These are phyloP conservation scores for Electrona antarctica DNA, from an alignment of 2,113 vertebrate species.

Conservation along the genomic window DNA sequence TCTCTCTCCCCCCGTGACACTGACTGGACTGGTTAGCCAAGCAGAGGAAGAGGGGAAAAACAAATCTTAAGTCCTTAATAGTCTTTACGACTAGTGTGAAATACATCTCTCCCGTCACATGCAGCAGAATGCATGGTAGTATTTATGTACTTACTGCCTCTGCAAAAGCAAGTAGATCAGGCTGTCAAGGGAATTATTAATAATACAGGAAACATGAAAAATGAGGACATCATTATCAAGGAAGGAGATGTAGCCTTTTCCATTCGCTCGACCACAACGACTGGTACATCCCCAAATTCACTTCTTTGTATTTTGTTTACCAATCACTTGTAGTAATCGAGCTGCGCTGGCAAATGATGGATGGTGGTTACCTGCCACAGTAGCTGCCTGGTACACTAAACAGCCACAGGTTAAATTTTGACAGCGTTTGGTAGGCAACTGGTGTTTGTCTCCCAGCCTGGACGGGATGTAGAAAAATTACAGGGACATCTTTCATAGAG, in stretches of 20 bases:
- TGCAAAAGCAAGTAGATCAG: constrained; percentile 32
- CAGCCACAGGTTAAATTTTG: no score
- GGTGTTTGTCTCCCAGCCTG: no score
- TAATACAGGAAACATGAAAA: constrained; percentile 5
- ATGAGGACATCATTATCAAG: constrained; percentile 8
- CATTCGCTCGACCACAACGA: no score
- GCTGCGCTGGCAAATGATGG: no score
- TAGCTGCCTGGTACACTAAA: no score
- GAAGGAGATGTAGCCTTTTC: no score
- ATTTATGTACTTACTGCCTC: constrained; percentile 36
- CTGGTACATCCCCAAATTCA: no score
- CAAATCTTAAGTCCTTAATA: constrained; percentile 1
- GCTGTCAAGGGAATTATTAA: neutral
- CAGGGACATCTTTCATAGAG: neutral
- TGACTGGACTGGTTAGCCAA: constrained; percentile 38
- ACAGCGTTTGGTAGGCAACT: no score
- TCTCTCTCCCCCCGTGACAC: neutral
- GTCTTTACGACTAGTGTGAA: constrained; percentile 26
- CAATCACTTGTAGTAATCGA: no score
- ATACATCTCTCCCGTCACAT: constrained; percentile 44
- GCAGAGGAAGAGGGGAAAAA: constrained; percentile 1
- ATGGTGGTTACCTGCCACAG: no score
- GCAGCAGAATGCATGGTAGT: constrained; percentile 52
- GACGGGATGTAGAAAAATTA: constrained; percentile 1
- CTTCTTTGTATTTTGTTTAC: no score